Evolutionary conservation across 92 coral and sea anemone genomes (phyloP).

Genomic region (Ricordea florida): DNA sequence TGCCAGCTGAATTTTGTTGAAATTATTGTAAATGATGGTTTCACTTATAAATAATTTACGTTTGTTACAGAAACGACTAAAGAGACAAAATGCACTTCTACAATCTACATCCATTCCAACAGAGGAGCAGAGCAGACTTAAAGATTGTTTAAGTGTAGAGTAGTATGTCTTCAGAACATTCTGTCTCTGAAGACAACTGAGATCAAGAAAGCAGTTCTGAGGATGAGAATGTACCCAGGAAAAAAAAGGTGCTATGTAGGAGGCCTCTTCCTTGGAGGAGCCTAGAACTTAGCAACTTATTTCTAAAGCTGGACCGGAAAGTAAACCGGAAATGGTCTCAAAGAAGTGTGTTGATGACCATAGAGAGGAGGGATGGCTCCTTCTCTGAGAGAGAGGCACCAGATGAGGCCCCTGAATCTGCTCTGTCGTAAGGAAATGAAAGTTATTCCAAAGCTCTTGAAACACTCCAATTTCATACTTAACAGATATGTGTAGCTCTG

Average conservation of each 20-base stretch:
- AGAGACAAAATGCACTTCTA: not conserved
- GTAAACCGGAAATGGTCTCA: not conserved
- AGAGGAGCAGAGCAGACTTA: not conserved
- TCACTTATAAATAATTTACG: too few relatives aligned
- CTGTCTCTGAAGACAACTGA: conserved; percentile 18
- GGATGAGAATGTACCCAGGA: conserved; percentile 21
- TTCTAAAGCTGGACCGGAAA: conserved; percentile 12
- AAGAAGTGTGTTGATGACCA: conserved; percentile 25
- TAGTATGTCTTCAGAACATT: conserved; percentile 30
- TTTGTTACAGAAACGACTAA: conserved; percentile 23
- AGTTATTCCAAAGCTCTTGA: not conserved
- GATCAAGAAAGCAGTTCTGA: not conserved
- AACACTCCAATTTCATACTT: too few relatives aligned
- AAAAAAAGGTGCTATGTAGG: conserved; percentile 11
- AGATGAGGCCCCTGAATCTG: conserved; percentile 24
- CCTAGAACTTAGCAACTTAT: not conserved
- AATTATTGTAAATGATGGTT: too few relatives aligned
- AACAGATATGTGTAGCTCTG: too few relatives aligned
- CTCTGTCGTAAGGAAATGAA: conserved; percentile 10
- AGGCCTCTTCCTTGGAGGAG: conserved; percentile 48
- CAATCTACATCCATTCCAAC: conserved; percentile 9
- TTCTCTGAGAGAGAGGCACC: conserved; percentile 29
- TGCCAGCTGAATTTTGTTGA: too few relatives aligned
- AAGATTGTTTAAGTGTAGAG: not conserved
- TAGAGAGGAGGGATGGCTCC: conserved; percentile 29